phyloP scores from a whole-genome alignment of 1,140 invertebrate genomes.

The Diorhabda elongata region DNA sequence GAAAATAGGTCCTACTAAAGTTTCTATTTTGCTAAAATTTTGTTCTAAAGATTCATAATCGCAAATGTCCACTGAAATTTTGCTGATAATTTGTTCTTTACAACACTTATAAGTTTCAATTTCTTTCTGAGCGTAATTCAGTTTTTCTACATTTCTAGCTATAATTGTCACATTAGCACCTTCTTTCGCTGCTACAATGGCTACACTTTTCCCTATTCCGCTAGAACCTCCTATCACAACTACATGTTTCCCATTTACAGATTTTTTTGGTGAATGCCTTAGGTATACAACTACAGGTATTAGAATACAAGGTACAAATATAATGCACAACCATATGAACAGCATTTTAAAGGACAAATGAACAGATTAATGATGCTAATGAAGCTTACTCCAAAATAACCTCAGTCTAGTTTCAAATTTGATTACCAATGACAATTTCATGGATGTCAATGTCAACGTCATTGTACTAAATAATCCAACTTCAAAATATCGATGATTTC shows the following conservation, averaged over 20 bases:
- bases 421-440: too few relatives aligned
- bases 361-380: too few relatives aligned
- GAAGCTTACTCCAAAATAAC: too few relatives aligned
- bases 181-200: slow-evolving; percentile 66
- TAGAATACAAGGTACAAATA: too few relatives aligned
- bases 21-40: slow-evolving; percentile 46
- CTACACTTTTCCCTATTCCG: slow-evolving; percentile 87
- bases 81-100: slow-evolving; percentile 63
- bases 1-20: slow-evolving; percentile 65
- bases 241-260: slow-evolving; percentile 56
- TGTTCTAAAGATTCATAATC: slow-evolving; percentile 60
- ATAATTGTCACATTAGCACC: slow-evolving; percentile 89
- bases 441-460: too few relatives aligned
- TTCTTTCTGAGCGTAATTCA: slow-evolving; percentile 60
- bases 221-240: slow-evolving; percentile 91
- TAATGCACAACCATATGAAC: too few relatives aligned
- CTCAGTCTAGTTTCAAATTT: too few relatives aligned
- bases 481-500: too few relatives aligned
- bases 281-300: background rate
- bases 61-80: slow-evolving; percentile 69
- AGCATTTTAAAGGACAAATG: too few relatives aligned
- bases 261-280: slow-evolving; percentile 16
- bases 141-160: slow-evolving; percentile 70
- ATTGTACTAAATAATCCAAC: too few relatives aligned
- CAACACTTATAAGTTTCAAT: slow-evolving; percentile 49